Base-by-base conservation (phyloP, 2,888 invertebrate species). In the Ametastegia equiseti region DNA sequence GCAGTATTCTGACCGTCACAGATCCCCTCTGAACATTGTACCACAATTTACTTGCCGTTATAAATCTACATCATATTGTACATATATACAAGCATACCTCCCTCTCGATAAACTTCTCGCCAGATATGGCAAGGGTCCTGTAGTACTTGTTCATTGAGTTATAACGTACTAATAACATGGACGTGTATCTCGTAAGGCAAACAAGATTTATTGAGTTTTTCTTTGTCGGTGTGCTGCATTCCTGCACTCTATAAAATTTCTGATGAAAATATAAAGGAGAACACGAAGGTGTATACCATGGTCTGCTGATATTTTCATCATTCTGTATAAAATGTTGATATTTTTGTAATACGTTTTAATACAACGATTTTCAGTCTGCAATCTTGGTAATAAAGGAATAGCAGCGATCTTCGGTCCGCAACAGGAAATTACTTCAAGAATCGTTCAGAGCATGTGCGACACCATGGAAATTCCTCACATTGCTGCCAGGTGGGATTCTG, bases 381-480 rank as follows among this genome's bases (percentile, higher is more conserved):
- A 93, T 11, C 89, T 94, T 86, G 86, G 94, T 80, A 88, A 91
- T 47, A 93, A 93, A 83, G 97, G 97, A 81, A 93, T 97, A 5
- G 95, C 96, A 4, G 98, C 96, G 57, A 94, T 98, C 69, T 96
- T 98, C 88, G 98, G 98, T 0, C 98, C 98, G 0, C 94, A 95
- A 83, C 93, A 94, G 78, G 93, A 93, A 83, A 92, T 93, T 81
- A 93, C 95, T 0, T 94, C 97, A 30, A 94, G 94, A 81, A 96
- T 97, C 88, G 95, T 97, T 42, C 96, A 97, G 90, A 97, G 97
- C 63, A 94, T 97, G 84, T 96, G 97, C 85, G 96, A 97, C 90
- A 94, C 94, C 80, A 93, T 97, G 86, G 97, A 97, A 92, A 94
- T 98, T 83, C 98, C 98, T 0, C 97, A 97, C 88, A 94, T 98